A percentile compares a stretch with the other conserved stretches of the same genome.
Evolutionary conservation across 2,888 invertebrate genomes (phyloP).

Genomic region (Lochmaea capreae): DNA sequence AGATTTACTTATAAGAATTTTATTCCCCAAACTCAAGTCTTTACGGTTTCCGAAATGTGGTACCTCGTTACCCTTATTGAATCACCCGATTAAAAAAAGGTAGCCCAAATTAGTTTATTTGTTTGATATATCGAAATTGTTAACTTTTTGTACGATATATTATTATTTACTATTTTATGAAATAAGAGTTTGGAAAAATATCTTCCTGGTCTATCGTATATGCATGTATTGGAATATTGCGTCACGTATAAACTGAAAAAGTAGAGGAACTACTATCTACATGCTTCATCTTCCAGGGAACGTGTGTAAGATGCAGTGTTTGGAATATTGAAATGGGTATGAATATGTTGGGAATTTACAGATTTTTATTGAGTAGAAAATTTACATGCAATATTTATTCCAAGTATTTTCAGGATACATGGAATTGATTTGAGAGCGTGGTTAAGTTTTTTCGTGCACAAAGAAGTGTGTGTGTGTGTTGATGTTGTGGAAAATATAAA

Average conservation of each 20-base stretch:
- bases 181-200: not conserved
- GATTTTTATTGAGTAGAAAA: conserved; percentile 40
- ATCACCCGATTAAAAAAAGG: too few species aligned
- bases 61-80: too few species aligned
- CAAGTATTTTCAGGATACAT: conserved; percentile 10
- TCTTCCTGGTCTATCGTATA: not conserved
- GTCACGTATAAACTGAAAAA: conserved; percentile 8
- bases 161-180: not conserved
- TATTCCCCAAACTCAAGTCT: too few species aligned
- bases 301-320: conserved; percentile 37
- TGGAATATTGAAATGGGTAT: conserved; percentile 47
- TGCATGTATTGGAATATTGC: not conserved
- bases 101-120: too few species aligned
- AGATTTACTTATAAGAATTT: too few species aligned
- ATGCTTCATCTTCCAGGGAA: conserved; percentile 33
- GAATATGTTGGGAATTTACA: conserved; percentile 38
- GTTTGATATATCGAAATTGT: too few species aligned
- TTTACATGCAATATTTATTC: conserved; percentile 31
- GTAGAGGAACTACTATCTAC: conserved; percentile 23
- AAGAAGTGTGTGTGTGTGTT: not conserved
- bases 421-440: conserved; percentile 18
- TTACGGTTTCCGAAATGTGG: too few species aligned
- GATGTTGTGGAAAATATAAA: conserved; percentile 1
- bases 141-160: not conserved
- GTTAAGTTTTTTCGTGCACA: not conserved